Conservation (phyloP, 64 coral and sea anemone genomes). For the Porites australiensis region DNA sequence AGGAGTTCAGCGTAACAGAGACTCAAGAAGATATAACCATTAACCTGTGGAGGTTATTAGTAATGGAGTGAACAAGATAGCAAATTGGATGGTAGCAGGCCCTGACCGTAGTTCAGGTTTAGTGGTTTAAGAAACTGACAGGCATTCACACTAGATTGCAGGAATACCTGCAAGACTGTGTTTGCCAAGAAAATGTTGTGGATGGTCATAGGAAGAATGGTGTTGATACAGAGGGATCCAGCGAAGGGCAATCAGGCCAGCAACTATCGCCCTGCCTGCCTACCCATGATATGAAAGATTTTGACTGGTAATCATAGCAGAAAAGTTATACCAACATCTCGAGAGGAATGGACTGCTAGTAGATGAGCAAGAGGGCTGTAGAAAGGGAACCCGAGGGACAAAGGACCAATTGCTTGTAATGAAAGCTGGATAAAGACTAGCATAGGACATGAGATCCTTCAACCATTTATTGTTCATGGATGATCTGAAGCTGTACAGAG, state of each 20-base stretch:
- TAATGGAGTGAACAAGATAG: not conserved
- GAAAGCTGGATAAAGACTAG: not conserved
- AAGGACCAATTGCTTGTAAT: too few relatives aligned
- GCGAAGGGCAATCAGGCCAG: constrained; percentile 25
- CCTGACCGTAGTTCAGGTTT: constrained; percentile 43
- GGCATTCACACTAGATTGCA: constrained; percentile 27
- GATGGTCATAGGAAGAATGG: constrained; percentile 46
- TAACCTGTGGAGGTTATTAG: too few relatives aligned
- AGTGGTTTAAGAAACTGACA: constrained; percentile 58
- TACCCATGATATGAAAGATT: constrained; percentile 64
- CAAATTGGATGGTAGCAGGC: not conserved
- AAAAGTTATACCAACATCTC: not conserved
- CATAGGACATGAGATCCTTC: not conserved
- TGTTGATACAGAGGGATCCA: constrained; percentile 44
- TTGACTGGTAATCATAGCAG: constrained; percentile 51
- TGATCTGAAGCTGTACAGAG: not conserved
- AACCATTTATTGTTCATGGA: not conserved
- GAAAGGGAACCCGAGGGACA: too few relatives aligned
- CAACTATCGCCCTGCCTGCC: constrained; percentile 59
- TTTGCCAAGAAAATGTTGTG: constrained; percentile 57
- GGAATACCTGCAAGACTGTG: constrained; percentile 22
- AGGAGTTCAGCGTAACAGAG: not conserved
- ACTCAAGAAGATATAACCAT: constrained; percentile 29
- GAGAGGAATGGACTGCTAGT: not conserved
- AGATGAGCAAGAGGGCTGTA: not conserved